Base-by-base conservation (phyloP, 2,797 vertebrate species). In the Poeciliopsis turneri region DNA sequence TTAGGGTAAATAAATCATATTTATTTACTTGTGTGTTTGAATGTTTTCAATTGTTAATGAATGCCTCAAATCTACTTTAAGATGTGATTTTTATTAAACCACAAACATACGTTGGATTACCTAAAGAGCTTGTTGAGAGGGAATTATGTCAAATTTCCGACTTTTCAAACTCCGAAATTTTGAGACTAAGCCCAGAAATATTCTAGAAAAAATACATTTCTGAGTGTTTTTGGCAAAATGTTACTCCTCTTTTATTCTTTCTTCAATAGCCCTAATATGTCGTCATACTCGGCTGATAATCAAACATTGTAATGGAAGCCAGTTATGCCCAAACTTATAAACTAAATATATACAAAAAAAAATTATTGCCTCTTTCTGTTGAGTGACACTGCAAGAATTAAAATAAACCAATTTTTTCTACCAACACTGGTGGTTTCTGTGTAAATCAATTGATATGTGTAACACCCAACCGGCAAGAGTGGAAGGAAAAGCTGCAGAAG, bases 391-490 rank as follows among this genome's bases (percentile, higher is more conserved):
- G 53, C 53, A n/a, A 55, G 25, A n/a, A n/a, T 90, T 79, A 80
- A 81, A 89, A 93, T 90, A 6, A 84, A 57, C 13, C 2, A 0
- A 72, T 30, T 73, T 70, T 77, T 72, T 77, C 46, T 45, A 72
- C 57, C 49, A 84, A 78, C 79, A 78, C n/a, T 78, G 61, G 23
- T 82, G 78, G 79, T 85, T 75, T 81, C 74, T 89, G 83, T 88
- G 78, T 75, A 66, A 69, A 74, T 77, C 64, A 89, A 77, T 41
- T 78, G 49, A 78, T 81, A 82, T 74, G 57, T 68, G 7, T 18
- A 79, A 20, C 68, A 41, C 10, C 30, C 30, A 36, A 51, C 57
- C 28, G 66, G 75, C 82, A 74, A 30, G 25, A 36, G 77, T 77
- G 80, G 71, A 16, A 33, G 53, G 71, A 23, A 79, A 78, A 71